These are phyloP conservation scores for Chitala chitala DNA, from an alignment of 2,113 vertebrate genomes.

Conservation along the genomic window DNA sequence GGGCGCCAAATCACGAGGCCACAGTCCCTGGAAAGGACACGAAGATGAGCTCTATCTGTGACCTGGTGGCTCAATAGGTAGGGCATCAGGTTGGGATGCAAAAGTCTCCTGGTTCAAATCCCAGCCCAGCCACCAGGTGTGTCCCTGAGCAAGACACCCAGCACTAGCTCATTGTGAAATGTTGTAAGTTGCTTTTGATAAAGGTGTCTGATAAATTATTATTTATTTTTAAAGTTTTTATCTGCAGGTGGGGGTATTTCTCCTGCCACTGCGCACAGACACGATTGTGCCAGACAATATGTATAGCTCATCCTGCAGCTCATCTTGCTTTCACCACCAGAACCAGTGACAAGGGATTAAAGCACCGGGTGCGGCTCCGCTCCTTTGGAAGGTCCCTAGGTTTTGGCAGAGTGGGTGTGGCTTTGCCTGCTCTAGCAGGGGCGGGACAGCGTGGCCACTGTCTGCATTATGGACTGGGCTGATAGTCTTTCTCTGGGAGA, in stretches of 20 bases:
- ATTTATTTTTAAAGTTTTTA: background rate
- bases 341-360: background rate
- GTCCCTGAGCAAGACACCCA: too few relatives aligned
- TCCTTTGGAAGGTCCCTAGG: background rate
- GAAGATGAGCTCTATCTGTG: background rate
- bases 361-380: background rate
- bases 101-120: too few relatives aligned
- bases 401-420: background rate
- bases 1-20: background rate
- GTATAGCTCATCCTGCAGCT: background rate
- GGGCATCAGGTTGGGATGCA: too few relatives aligned
- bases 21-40: background rate
- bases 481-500: background rate
- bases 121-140: too few relatives aligned
- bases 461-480: background rate
- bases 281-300: background rate
- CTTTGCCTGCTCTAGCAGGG: background rate
- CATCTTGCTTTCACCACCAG: background rate
- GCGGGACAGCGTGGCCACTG: background rate
- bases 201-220: too few relatives aligned
- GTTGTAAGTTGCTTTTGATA: too few relatives aligned
- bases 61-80: too few relatives aligned
- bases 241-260: too few relatives aligned
- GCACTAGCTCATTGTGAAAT: too few relatives aligned
- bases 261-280: background rate